phyloP scores from a whole-genome alignment of 1,140 invertebrate genomes.

The Berghia stephanieae region DNA sequence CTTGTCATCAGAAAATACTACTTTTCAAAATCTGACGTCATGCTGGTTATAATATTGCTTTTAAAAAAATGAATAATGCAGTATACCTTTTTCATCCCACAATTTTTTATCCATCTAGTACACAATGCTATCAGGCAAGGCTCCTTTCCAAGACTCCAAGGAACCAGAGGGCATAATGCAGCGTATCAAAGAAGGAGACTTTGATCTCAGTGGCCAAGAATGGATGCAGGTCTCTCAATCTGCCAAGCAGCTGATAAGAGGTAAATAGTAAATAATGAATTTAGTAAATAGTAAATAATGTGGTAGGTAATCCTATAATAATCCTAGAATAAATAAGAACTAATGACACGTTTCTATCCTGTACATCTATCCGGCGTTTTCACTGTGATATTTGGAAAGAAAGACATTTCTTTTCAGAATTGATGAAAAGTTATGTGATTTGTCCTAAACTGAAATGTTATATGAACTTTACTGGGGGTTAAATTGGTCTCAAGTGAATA shows the following conservation, averaged over 20 bases:
- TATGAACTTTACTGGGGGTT: no score
- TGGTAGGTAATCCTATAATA: background rate
- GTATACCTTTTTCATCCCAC: no score
- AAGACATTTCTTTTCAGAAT: no score
- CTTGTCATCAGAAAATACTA: no score
- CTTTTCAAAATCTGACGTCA: no score
- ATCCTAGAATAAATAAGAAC: background rate
- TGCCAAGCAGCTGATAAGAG: conserved; percentile 81
- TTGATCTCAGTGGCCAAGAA: conserved; percentile 75
- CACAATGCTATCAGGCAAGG: conserved; percentile 86
- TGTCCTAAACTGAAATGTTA: no score
- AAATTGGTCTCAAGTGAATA: no score
- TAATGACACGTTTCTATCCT: background rate
- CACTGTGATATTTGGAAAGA: no score
- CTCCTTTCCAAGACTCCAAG: conserved; percentile 76
- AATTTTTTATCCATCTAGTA: conserved; percentile 75
- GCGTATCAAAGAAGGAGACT: conserved; percentile 77
- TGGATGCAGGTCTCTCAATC: conserved; percentile 79
- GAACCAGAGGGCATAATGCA: conserved; percentile 81
- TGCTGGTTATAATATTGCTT: no score
- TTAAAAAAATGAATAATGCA: no score
- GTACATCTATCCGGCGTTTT: no score
- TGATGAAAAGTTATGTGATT: no score
- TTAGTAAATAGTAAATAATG: background rate
- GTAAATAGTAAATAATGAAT: conserved; percentile 56